These are phyloP conservation scores for Odontesthes bonariensis DNA, from an alignment of 2,113 vertebrate genomes.

Conservation along the genomic window DNA sequence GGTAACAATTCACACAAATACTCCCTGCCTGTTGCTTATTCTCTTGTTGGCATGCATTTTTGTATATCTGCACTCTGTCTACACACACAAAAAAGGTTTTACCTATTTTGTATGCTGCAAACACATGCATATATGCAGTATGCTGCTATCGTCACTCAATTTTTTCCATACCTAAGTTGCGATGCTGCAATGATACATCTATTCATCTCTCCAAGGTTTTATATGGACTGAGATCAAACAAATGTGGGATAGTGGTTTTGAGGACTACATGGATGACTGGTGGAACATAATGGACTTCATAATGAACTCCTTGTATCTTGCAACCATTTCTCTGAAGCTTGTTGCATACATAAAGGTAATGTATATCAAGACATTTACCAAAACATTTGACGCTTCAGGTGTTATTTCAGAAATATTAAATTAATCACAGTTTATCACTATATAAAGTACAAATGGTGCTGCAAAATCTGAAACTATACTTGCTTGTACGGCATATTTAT, in stretches of 20 bases:
- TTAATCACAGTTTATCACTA: neutral
- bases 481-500: neutral
- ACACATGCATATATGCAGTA: neutral
- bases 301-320: slow-evolving; percentile 97
- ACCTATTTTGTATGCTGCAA: no score
- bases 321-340: slow-evolving; percentile 96
- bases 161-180: neutral
- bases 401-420: neutral
- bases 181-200: neutral
- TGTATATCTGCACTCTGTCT: slow-evolving; percentile 6
- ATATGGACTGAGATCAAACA: slow-evolving; percentile 99
- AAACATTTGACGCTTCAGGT: neutral
- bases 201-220: slow-evolving; percentile 87
- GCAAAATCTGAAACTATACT: neutral
- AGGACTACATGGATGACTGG: slow-evolving; percentile 98
- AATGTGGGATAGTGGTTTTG: slow-evolving; percentile 98
- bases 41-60: neutral
- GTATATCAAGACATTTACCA: neutral
- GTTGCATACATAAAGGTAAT: slow-evolving; percentile 94
- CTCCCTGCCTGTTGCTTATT: neutral
- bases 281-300: slow-evolving; percentile 99
- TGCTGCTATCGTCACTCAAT: neutral
- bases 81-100: no score
- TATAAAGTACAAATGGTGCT: no score
- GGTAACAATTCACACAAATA: slow-evolving; percentile 80